phyloP scores from a whole-genome alignment of 2,888 invertebrate genomes.

The Phortica okadai region DNA sequence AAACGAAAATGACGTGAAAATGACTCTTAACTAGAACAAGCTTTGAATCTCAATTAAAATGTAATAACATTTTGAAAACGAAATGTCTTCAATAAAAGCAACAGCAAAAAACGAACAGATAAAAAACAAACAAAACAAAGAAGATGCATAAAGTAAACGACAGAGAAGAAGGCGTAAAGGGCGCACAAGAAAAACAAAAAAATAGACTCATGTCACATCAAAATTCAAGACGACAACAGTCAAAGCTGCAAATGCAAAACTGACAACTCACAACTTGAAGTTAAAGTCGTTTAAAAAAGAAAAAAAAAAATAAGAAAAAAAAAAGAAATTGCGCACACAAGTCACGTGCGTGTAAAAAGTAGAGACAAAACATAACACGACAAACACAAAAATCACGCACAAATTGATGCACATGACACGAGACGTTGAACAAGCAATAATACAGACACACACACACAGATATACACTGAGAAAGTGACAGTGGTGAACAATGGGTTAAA shows the following conservation, averaged over 20 bases:
- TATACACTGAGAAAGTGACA: background rate
- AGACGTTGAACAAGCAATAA: background rate
- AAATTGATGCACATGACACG: constrained; percentile 1
- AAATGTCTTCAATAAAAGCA: background rate
- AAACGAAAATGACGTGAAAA: constrained; percentile 18
- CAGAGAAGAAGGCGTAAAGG: background rate
- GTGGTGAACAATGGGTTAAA: constrained; percentile 9
- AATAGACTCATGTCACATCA: constrained; percentile 25
- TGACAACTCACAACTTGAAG: constrained; percentile 46
- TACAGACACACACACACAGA: background rate
- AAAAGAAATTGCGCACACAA: constrained; percentile 55
- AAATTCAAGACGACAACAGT: constrained; percentile 25
- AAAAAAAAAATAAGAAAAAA: background rate
- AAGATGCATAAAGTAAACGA: background rate
- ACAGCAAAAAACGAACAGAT: background rate
- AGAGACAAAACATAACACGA: background rate
- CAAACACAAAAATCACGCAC: constrained; percentile 5
- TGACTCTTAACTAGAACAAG: constrained; percentile 38
- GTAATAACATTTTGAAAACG: constrained; percentile 52
- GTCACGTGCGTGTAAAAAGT: constrained; percentile 64
- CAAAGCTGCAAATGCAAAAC: constrained; percentile 54
- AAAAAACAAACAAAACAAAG: background rate
- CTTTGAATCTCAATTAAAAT: constrained; percentile 68
- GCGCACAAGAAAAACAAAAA: background rate
- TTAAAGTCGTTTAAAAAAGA: constrained; percentile 6